Evolutionary conservation across 1,140 invertebrate genomes (phyloP), one percentile per base, ranked within the genome.

Genomic region (Spodoptera litura): DNA sequence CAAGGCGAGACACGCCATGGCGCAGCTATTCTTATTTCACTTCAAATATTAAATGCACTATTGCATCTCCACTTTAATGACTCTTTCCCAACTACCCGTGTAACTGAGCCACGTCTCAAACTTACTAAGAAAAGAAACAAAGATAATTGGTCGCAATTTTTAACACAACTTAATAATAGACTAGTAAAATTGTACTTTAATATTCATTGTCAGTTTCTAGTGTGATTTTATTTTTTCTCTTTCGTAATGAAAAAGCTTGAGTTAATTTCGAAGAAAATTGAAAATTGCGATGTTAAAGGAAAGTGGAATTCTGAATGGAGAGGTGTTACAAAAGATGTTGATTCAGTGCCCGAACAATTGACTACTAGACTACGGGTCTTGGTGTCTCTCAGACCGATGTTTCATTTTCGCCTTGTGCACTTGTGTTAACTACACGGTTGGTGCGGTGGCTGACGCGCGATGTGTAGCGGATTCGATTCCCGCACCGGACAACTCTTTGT

Each of bases 21-120:
- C 8, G 38, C 38, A 44, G 9, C 66, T 70, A 70, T 70, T 70
- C 51, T 70, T 52, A 53, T 70, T 53, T n/a, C 66, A 70, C 66
- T 53, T 70, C 51, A 53, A 53, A 70, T 70, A 70, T 70, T 70
- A 52, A 70, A 70, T 70, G 66, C 66, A 52, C 66, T 53, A 70
- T 70, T 70, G 66, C 66, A 52, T 53, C 66, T 31, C 49, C 6
- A 13, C 66, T 51, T 64, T 11, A 49, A n/a, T 11, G 59, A 76
- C 31, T 64, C 27, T 38, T 64, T 76, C 52, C 20, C 49, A 76
- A 64, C 38, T 76, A 53, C 25, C 27, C 73, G 49, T 38, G 49
- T 49, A 49, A 13, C 73, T 64, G 38, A 12, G 58, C 64, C 73
- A 76, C 73, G 25, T 64, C n/a, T 38, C 4, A 44, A 55, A 55